Base-by-base conservation (phyloP, 2,888 invertebrate species). In the Acleris laterana region DNA sequence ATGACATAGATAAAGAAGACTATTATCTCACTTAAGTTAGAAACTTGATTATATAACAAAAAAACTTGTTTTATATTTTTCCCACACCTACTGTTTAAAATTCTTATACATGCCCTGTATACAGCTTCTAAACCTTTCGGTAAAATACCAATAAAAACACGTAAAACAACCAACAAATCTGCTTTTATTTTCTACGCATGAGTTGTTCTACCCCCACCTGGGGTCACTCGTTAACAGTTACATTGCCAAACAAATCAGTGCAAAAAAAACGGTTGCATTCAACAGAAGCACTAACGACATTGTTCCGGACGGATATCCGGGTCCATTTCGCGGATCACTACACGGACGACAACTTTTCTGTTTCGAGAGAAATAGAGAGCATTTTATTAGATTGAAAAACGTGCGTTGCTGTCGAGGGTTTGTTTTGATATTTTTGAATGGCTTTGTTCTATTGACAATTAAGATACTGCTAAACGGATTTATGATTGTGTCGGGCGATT, bases 321-420 rank as follows among this genome's bases (percentile, higher is more conserved):
- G 42, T 50, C 61, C 57, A 66, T 66, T 66, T 66, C 61, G 46
- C 66, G 66, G 66, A 57, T 62, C 66, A 66, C 61, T 66, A 57
- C 61, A 28, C 62, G 13, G n/a, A 51, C 42, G 55, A 20, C 65
- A 66, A 46, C 28, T 62, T 51, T 51, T 66, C 57, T 62, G 32
- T 61, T 57, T 48, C 13, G 51, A 44, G 50, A 49, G 25, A 48
- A 50, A 64, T 60, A 42, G 28, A 32, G 50, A 42, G 58, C 6
- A 64, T 65, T 65, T 56, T 55, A 65, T 60, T 65, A 55, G 44
- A 55, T 55, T 65, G 60, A 65, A 63, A 53, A 64, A 32, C 42
- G 7, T 13, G 44, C 44, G n/a, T n/a, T 44, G 46, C n/a, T 46
- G 46, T 2, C 6, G 38, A 3, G 38, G 38, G 13, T 4, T 38